Base-by-base conservation (phyloP, 1,140 invertebrate genomes). In the Holotrichia oblita region DNA sequence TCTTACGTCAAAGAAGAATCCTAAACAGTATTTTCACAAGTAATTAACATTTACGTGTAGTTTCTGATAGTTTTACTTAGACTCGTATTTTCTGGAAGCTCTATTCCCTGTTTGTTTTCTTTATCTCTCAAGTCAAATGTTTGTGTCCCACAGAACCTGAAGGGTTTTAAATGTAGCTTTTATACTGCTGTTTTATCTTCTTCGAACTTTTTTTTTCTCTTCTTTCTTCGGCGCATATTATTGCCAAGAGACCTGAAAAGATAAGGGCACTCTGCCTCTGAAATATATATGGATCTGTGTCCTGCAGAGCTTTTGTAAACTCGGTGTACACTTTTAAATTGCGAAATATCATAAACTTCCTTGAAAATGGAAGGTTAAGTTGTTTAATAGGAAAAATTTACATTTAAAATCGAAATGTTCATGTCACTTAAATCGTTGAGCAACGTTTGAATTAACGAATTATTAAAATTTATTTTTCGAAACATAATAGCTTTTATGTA, bases 161-260 rank as follows among this genome's bases (percentile, higher is more conserved):
- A 34, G 24, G 22, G 61, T 69, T 22, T 22, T 69, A 7, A 24
- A 22, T 27, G 61, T 27, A 69, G 22, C 61, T 69, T 69, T 69
- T 69, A 17, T 69, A 24, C 61, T 27, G 22, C 22, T 69, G 61
- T 69, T 69, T 69, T 69, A 69, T 69, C 61, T 69, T 24, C 61
- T 27, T 22, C 27, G 27, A 14, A 69, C 17, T 69, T 24, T 69
- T 17, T n/a, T 14, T 10, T 34, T 27, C 61, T 69, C 12, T 27
- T 17, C 27, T 69, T 69, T 69, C 61, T 69, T 55, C 14, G 48
- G 48, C 61, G 61, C 20, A 34, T 34, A 69, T 69, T 69, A 69
- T 69, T 69, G 61, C 27, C 61, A 27, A 69, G 61, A 69, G 61
- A 34, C 61, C 61, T 27, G 8, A 69, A 69, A n/a, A 17, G 27